Base-by-base conservation (phyloP, 1,140 invertebrate species). In the Chlorops oryzae region DNA sequence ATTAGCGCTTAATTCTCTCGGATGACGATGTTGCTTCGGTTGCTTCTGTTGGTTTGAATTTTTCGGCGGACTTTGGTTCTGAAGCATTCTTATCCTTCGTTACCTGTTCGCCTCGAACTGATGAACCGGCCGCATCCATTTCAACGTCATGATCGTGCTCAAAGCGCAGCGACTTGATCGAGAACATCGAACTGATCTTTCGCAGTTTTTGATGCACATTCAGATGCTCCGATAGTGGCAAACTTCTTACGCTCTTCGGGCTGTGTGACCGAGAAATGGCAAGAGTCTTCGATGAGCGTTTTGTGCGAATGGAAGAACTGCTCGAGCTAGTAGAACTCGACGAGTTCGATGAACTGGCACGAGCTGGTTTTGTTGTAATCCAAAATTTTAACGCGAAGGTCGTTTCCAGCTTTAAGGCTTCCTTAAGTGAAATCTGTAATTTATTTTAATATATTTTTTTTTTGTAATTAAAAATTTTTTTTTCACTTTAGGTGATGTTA, bases 351-450 rank as follows among this genome's bases (percentile, higher is more conserved):
- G 50, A 46, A 1, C 44, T 39, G 13, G 61, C 50, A 17, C 61
- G 62, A 15, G 70, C 67, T 7, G 67, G 67, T 20, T 70, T 70
- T 0, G 64, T 70, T 15, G 59, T 62, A 24, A 70, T 64, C 67
- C 67, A 77, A 50, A 83, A 69, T 51, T 77, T 73, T 7, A 81
- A 49, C 3, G 77, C 76, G 58, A 83, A 83, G 56, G 72, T 74
- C 0, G 78, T 51, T 62, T 83, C 81, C 1, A 73, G 65, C 15
- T 70, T 61, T 5, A 83, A 59, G 2, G 81, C 80, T 53, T 81
- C 76, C 47, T 65, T 67, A 0, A 78, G 74, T 0, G 78, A 76
- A 17, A 83, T 73, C 80, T 80, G 52, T 13, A 61, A 51, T 24
- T 39, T 38, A 24, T 38, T 17, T 20, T 18, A 12, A 21, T 10